These are phyloP conservation scores for Ommatoiulus sabulosus DNA, from an alignment of 2,888 invertebrate species.

Conservation along the genomic window DNA sequence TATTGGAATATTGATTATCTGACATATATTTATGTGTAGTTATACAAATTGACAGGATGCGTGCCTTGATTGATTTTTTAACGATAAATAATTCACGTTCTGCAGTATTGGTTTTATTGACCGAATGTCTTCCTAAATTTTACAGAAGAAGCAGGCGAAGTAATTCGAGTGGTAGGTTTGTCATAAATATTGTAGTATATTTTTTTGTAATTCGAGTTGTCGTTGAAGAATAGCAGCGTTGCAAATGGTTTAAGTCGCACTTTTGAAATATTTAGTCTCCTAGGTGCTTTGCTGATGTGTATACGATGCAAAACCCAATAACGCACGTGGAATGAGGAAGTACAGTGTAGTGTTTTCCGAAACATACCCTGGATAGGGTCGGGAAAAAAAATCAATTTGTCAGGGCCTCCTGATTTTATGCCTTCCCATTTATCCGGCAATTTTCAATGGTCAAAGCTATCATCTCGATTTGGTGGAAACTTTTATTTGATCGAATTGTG, in stretches of 20 bases:
- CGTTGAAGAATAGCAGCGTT: not conserved
- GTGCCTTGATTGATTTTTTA: not conserved
- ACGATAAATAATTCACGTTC: not conserved
- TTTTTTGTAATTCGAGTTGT: not conserved
- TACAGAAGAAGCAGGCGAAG: not conserved
- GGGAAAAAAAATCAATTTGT: slow-evolving; percentile 31
- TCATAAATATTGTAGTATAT: not conserved
- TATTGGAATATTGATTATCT: not conserved
- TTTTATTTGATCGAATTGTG: slow-evolving; percentile 42
- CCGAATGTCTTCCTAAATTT: not conserved
- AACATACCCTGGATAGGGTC: not conserved
- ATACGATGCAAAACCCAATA: not conserved
- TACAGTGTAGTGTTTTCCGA: not conserved
- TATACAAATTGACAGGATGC: not conserved
- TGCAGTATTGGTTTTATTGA: not conserved
- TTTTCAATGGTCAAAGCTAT: slow-evolving; percentile 40
- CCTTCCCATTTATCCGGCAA: slow-evolving; percentile 21
- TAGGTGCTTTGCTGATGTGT: not conserved
- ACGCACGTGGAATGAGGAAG: not conserved
- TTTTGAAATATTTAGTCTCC: too few relatives aligned
- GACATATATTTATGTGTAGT: not conserved
- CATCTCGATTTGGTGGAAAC: slow-evolving; percentile 43
- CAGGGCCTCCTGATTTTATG: slow-evolving; percentile 30
- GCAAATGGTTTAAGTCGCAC: not conserved
- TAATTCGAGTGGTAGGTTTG: not conserved